Evolutionary conservation across 2,113 vertebrate genomes (phyloP).

Genomic region (Canis aureus): DNA sequence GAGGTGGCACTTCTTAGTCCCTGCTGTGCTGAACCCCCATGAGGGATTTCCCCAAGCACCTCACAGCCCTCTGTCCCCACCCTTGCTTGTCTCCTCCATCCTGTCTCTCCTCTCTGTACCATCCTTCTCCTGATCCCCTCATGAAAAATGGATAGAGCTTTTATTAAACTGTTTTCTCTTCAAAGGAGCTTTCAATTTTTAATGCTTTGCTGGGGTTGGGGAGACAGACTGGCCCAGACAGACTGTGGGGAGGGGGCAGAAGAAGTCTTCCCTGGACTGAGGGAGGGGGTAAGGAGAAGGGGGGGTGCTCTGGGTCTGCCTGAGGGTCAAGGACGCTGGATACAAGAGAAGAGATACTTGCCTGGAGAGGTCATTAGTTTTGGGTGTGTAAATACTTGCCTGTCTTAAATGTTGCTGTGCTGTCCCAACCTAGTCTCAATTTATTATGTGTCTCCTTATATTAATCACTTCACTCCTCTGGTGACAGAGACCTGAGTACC

Average conservation of each 20-base stretch:
- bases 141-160: constrained; percentile 82
- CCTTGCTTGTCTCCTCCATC: not conserved
- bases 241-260: not conserved
- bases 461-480: not conserved
- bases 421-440: constrained; percentile 7
- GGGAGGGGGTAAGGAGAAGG: not conserved
- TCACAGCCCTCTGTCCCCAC: not conserved
- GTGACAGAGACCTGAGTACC: not conserved
- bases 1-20: not conserved
- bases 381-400: not conserved
- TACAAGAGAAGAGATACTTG: not conserved
- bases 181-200: constrained; percentile 82
- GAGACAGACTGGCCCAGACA: constrained; percentile 63
- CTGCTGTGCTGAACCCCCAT: not conserved
- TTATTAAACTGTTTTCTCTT: constrained; percentile 83
- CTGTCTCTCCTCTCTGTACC: constrained; percentile 33
- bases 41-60: constrained; percentile 29
- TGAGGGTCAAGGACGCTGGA: not conserved
- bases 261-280: constrained; percentile 29
- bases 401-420: not conserved
- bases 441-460: constrained; percentile 1
- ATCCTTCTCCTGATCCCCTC: constrained; percentile 68
- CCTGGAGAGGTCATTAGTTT: not conserved
- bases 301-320: not conserved
- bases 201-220: constrained; percentile 62